phyloP scores from a whole-genome alignment of 2,113 vertebrate species.

The Picathartes gymnocephalus region DNA sequence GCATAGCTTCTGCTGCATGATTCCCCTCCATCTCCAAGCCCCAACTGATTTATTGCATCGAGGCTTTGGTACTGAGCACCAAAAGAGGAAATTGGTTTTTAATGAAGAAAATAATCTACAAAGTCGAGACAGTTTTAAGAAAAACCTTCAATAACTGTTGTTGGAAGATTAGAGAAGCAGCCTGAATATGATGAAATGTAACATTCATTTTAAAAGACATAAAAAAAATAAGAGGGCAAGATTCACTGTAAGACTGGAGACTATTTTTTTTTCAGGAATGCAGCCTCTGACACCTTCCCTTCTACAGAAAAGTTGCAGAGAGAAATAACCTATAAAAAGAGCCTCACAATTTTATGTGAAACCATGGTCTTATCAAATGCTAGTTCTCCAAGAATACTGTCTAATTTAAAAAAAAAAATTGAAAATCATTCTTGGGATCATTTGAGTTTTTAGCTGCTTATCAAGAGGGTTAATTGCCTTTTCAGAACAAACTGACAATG shows the following conservation, averaged over 20 bases:
- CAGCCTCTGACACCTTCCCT: not conserved
- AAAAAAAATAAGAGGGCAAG: not conserved
- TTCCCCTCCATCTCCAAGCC: not conserved
- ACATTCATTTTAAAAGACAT: not conserved
- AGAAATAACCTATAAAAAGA: not conserved
- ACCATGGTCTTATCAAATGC: not conserved
- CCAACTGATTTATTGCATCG: not conserved
- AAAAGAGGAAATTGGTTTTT: not conserved
- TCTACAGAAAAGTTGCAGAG: not conserved
- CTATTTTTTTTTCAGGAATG: not conserved
- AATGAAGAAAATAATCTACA: slow-evolving; percentile 29
- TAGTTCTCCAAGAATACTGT: not conserved
- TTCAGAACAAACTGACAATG: not conserved
- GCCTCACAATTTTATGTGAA: not conserved
- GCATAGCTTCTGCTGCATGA: not conserved
- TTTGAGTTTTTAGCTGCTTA: not conserved
- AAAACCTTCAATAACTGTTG: not conserved
- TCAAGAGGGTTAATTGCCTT: slow-evolving; percentile 3
- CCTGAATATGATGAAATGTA: not conserved
- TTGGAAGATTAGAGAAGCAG: not conserved
- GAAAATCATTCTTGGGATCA: not conserved
- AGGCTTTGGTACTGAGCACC: not conserved
- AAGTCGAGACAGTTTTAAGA: not conserved
- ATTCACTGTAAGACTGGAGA: not conserved
- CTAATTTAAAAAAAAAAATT: not conserved